Conservation (phyloP, 2,113 vertebrate genomes). For the Arvicanthis niloticus region DNA sequence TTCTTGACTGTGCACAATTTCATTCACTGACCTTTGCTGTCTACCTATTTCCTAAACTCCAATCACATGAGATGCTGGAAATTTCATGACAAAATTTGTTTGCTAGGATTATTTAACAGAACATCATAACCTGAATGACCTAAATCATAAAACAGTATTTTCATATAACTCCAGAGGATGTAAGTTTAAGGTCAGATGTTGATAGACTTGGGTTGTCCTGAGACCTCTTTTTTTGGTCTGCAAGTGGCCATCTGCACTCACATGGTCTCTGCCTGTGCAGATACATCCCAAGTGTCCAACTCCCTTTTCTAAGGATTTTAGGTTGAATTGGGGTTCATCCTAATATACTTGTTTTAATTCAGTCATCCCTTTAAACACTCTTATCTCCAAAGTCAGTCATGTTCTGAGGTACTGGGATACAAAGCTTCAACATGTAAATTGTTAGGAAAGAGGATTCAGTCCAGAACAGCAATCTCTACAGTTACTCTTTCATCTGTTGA, state of each 20-base stretch:
- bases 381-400: not conserved
- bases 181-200: not conserved
- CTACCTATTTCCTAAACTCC: not conserved
- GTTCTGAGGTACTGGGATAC: not conserved
- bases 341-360: not conserved
- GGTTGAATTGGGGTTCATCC: not conserved
- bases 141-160: not conserved
- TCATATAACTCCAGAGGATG: not conserved
- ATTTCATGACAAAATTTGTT: not conserved
- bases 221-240: not conserved
- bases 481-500: not conserved
- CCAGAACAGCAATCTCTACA: not conserved
- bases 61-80: not conserved
- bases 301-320: not conserved
- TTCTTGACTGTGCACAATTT: not conserved
- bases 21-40: not conserved
- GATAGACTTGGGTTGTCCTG: not conserved
- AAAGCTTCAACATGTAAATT: not conserved
- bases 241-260: not conserved
- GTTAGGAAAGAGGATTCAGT: not conserved
- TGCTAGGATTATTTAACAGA: not conserved
- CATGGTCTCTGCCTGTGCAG: not conserved
- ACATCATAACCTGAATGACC: not conserved
- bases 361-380: not conserved
- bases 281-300: accelerated